Evolutionary conservation across 2,888 invertebrate species (phyloP).

Genomic region (Xestia sexstrigata): DNA sequence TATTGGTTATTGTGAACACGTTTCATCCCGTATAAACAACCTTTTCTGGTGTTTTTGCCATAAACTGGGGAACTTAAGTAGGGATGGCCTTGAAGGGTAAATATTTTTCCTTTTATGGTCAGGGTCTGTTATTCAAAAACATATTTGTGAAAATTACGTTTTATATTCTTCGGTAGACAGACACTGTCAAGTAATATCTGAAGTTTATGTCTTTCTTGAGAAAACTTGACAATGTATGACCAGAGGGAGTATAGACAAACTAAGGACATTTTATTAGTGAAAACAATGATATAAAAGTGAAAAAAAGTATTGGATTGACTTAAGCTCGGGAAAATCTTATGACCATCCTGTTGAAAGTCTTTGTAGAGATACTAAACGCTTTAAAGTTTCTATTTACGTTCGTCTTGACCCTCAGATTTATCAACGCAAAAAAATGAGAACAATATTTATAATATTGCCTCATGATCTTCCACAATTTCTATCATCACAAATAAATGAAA

Average conservation of each 20-base stretch:
- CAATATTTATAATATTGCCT: no score
- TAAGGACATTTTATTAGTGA: background rate
- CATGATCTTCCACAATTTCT: no score
- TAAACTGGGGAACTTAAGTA: constrained; percentile 32
- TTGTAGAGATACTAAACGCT: background rate
- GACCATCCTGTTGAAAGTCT: background rate
- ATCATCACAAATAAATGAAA: no score
- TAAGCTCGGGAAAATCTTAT: background rate
- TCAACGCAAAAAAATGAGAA: no score
- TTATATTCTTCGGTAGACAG: background rate
- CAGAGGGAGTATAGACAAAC: background rate
- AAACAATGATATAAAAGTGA: background rate
- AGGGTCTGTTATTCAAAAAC: constrained; percentile 15
- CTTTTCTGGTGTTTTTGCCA: constrained; percentile 24
- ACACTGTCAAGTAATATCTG: background rate
- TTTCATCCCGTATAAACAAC: constrained; percentile 26
- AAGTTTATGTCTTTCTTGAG: background rate
- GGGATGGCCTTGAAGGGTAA: constrained; percentile 29
- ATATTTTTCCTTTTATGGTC: constrained; percentile 42
- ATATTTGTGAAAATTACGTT: constrained; percentile 11
- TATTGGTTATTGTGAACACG: constrained; percentile 26
- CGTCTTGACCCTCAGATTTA: no score
- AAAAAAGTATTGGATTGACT: background rate
- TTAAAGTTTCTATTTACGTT: no score
- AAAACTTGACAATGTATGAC: background rate